Evolutionary conservation across 2,797 vertebrate species (phyloP), one percentile per base, ranked within the genome.

Genomic region (Staurois parvus): DNA sequence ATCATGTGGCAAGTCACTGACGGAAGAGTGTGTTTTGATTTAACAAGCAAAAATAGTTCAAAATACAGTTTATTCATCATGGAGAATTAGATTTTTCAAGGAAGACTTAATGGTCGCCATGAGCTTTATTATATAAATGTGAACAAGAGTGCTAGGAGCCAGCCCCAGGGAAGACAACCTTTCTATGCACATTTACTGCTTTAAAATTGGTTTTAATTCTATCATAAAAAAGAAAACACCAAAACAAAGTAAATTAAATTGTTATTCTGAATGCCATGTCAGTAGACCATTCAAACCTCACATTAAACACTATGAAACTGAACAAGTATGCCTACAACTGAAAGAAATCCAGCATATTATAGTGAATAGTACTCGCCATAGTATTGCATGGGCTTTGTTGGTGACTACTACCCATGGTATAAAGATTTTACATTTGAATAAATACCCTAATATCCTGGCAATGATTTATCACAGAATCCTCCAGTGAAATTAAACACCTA

Each of bases 61-160:
- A 52, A 52, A 59, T 59, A 21, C 6, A 21, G 5, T 21, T 59
- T 24, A 59, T 59, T 59, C 21, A 24, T 59, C 21, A 59, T 59
- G 21, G 52, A 19, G 48, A 37, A 24, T 59, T 59, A 1, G 19
- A 8, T 24, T 59, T 56, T 70, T 48, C 48, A 70, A 29, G 26
- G 11, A 69, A 79, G 8, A 56, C 32, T 24, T 21, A 69, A 81
- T 67, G 37, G 76, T 32, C 64, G 72, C 67, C 77, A 40, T 40
- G 70, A 37, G 67, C 26, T 76, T 74, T 72, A 24, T 37, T 26
- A 8, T 48, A 29, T 62, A 52, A 42, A 73, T 64, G 37, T 34
- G 28, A 78, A 52, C 52, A 59, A 24, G 19, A 9, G 21, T 2
- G 52, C 52, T 59, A n/a, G 1, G 21, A 59, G 52, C 52, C 52